A percentile compares a stretch with the other conserved stretches of the same genome.
phyloP scores from a whole-genome alignment of 2,797 vertebrate genomes.

The Labeo calbasu region DNA sequence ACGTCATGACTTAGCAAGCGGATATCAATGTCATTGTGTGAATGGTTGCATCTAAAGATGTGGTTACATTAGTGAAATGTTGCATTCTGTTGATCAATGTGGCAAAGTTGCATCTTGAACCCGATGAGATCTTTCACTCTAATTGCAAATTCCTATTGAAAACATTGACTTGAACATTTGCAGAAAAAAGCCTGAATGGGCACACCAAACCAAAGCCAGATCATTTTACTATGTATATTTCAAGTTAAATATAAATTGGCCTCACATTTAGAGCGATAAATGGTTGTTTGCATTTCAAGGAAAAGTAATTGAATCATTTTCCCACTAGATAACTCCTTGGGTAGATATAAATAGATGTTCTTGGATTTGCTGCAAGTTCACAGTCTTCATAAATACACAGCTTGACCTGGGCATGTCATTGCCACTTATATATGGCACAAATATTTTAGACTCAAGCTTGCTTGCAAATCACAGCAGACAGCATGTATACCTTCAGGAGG shows the following conservation, averaged over 20 bases:
- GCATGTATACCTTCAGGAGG: conserved; percentile 39
- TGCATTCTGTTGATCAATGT: not conserved
- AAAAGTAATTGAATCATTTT: not conserved
- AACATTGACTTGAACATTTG: not conserved
- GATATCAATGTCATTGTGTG: not conserved
- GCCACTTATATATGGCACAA: conserved; percentile 28
- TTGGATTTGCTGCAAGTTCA: conserved; percentile 19
- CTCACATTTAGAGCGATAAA: not conserved
- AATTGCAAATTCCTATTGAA: not conserved
- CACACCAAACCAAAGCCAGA: not conserved
- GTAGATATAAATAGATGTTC: conserved; percentile 35
- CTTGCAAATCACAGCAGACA: conserved; percentile 32
- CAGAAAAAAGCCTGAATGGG: not conserved
- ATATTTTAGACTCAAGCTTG: conserved; percentile 21
- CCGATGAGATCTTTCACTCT: not conserved
- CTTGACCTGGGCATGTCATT: conserved; percentile 31
- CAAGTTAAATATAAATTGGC: not conserved
- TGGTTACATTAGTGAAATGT: not conserved
- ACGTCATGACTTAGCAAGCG: not conserved
- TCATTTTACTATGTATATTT: not conserved
- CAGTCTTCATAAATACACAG: conserved; percentile 27
- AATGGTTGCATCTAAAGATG: not conserved
- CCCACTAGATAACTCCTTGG: not conserved
- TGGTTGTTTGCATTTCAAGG: not conserved
- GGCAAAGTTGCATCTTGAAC: not conserved